Evolutionary conservation across 1,140 invertebrate genomes (phyloP).

Genomic region (Nephila pilipes): DNA sequence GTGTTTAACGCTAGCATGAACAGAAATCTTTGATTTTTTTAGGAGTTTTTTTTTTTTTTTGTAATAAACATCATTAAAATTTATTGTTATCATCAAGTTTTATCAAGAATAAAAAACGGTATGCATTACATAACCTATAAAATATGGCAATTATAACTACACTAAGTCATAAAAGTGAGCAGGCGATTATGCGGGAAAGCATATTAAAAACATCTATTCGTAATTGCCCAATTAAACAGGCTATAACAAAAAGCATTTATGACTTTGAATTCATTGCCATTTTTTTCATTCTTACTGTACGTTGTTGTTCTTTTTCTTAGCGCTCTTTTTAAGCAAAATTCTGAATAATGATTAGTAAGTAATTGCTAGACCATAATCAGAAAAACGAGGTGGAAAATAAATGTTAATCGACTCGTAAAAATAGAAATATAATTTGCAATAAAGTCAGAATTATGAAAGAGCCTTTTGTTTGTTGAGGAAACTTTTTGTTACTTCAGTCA

Average conservation of each 20-base stretch:
- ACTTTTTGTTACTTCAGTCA: background rate
- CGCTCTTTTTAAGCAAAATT: background rate
- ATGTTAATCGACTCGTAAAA: constrained; percentile 38
- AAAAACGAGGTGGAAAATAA: constrained; percentile 36
- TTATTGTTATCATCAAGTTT: background rate
- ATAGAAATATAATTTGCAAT: background rate
- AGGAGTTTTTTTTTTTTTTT: background rate
- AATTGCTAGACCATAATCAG: background rate
- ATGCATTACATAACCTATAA: background rate
- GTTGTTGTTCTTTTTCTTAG: background rate
- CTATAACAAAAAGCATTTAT: background rate
- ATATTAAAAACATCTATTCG: constrained; percentile 19
- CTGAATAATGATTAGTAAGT: constrained; percentile 2
- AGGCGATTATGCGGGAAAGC: constrained; percentile 17
- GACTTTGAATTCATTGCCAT: background rate
- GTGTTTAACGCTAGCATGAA: background rate
- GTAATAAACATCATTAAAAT: background rate
- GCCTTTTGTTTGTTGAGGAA: background rate
- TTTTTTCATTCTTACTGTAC: background rate
- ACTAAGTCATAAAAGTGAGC: background rate
- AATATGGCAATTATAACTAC: constrained; percentile 22
- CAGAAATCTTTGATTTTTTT: background rate
- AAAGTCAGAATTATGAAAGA: background rate
- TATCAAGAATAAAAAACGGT: background rate
- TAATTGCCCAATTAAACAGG: constrained; percentile 36